Conservation (phyloP, 2,888 invertebrate species). For the Pycnomerus fuliginosus region DNA sequence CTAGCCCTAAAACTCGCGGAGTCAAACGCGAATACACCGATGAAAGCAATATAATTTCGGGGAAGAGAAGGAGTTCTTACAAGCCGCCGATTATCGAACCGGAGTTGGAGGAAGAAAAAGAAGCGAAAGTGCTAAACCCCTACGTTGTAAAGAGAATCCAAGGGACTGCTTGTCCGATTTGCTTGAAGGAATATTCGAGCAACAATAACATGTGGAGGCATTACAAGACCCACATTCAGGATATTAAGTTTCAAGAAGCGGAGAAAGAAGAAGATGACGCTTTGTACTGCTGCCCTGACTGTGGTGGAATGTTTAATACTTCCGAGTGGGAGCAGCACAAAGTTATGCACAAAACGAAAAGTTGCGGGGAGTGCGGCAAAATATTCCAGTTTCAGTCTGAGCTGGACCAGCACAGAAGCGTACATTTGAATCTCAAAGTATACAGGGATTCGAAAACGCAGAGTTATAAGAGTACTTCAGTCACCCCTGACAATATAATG, state of each 20-base stretch:
- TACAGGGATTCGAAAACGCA: conserved; percentile 65
- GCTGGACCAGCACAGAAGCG: conserved; percentile 65
- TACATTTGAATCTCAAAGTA: conserved; percentile 66
- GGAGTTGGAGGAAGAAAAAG: conserved; percentile 36
- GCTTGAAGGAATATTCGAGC: conserved; percentile 58
- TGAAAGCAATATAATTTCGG: conserved; percentile 24
- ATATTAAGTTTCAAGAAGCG: no score
- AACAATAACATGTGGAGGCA: conserved; percentile 62
- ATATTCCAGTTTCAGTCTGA: conserved; percentile 62
- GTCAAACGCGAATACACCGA: conserved; percentile 24
- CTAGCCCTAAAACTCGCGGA: conserved; percentile 16
- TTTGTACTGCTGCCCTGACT: conserved; percentile 62
- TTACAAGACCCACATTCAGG: conserved; percentile 54
- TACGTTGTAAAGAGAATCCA: conserved; percentile 8
- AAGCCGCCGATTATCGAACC: conserved; percentile 31
- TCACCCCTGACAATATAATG: conserved; percentile 46
- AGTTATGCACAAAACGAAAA: conserved; percentile 58
- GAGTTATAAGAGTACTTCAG: conserved; percentile 57
- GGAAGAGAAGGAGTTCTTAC: conserved; percentile 30
- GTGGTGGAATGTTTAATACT: conserved; percentile 59
- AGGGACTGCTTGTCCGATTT: conserved; percentile 53
- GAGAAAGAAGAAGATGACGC: conserved; percentile 52
- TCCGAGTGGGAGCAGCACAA: conserved; percentile 62
- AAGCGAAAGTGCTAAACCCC: conserved; percentile 18
- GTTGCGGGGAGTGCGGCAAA: conserved; percentile 65